A percentile compares a stretch with the other conserved stretches of the same genome.
phyloP scores from a whole-genome alignment of 2,888 invertebrate genomes.

The Pterobdella sp. region DNA sequence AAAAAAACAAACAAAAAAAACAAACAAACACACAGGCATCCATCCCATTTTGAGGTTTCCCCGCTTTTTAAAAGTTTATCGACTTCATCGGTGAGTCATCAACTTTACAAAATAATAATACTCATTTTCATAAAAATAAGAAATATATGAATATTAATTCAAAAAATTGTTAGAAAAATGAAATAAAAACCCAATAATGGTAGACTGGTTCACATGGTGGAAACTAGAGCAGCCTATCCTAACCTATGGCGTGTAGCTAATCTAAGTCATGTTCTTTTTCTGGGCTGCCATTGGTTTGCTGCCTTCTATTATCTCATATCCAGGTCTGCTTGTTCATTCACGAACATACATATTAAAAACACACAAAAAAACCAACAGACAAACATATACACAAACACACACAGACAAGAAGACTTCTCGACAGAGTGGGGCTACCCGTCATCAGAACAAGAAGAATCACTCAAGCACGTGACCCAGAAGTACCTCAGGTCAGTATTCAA shows the following conservation, averaged over 20 bases:
- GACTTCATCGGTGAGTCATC: conserved; percentile 57
- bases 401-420: conserved; percentile 51
- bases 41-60: conserved; percentile 68
- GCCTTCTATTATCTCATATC: conserved; percentile 91
- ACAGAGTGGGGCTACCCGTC: conserved; percentile 52
- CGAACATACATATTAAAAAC: not conserved
- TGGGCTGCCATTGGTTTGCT: conserved; percentile 93
- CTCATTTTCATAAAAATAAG: no score
- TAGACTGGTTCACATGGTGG: conserved; percentile 86
- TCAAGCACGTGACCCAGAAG: conserved; percentile 79
- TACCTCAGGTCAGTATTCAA: conserved; percentile 80
- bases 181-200: no score
- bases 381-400: not conserved
- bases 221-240: conserved; percentile 87
- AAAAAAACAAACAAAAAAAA: no score
- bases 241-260: conserved; percentile 92
- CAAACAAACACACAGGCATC: no score
- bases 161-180: no score
- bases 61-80: conserved; percentile 61
- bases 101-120: no score
- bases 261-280: conserved; percentile 83
- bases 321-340: conserved; percentile 55
- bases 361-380: not conserved
- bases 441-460: conserved; percentile 57
- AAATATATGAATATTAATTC: no score